A percentile compares a stretch with the other conserved stretches of the same genome.
Evolutionary conservation across 2,888 invertebrate genomes (phyloP).

Genomic region (Rhingia campestris): DNA sequence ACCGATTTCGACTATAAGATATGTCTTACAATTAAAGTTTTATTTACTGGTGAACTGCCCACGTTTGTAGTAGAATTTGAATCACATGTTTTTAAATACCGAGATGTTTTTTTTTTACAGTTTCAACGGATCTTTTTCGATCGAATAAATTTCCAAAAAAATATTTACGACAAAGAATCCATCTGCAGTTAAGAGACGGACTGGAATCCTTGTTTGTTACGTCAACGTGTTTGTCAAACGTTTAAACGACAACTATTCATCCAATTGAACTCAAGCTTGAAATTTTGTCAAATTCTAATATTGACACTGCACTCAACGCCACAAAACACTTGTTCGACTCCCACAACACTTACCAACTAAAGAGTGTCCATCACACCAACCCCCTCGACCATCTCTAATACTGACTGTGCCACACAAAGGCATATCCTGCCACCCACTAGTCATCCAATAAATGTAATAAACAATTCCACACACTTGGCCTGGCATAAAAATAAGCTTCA

Average conservation of each 20-base stretch:
- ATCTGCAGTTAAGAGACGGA: no score
- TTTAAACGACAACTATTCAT: neutral
- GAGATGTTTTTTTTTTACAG: no score
- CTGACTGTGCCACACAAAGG: neutral
- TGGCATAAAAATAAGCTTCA: neutral
- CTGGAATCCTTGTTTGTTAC: no score
- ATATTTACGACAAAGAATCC: no score
- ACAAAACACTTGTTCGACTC: conserved; percentile 36
- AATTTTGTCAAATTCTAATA: conserved; percentile 1
- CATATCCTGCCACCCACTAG: conserved; percentile 16
- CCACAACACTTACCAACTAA: neutral
- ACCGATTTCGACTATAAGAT: no score
- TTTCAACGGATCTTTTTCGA: no score
- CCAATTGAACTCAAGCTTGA: conserved; percentile 33
- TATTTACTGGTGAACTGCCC: no score
- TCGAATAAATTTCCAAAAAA: no score
- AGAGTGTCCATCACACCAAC: conserved; percentile 10
- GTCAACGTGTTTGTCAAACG: no score
- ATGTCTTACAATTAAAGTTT: no score
- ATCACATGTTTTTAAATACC: no score
- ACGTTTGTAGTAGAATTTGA: no score
- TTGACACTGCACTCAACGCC: conserved; percentile 8
- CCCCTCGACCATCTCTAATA: conserved; percentile 18
- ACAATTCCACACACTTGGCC: conserved; percentile 19
- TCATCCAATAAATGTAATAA: conserved; percentile 54